Conservation (phyloP, 2,113 vertebrate genomes). For the Isurus oxyrinchus region DNA sequence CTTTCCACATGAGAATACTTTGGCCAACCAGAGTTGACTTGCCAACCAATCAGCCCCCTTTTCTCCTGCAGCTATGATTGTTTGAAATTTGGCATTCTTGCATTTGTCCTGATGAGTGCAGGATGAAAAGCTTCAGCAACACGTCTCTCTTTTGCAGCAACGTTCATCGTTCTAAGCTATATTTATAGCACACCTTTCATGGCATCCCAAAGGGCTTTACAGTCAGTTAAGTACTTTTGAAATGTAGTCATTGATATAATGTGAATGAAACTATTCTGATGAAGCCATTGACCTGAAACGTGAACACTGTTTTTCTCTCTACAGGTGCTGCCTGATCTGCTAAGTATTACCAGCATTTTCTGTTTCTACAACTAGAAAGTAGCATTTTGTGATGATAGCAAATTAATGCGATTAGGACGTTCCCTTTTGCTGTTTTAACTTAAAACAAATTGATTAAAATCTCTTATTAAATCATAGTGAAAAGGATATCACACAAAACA, state of each 20-base stretch:
- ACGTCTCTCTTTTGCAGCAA: not conserved
- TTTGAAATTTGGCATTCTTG: not conserved
- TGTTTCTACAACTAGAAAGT: not conserved
- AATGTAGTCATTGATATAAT: not conserved
- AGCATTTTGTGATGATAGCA: not conserved
- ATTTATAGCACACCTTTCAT: not conserved
- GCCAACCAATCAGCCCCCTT: not conserved
- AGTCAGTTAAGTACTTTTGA: not conserved
- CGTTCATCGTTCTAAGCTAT: not conserved
- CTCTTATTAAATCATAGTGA: not conserved
- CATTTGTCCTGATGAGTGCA: not conserved
- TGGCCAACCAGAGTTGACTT: not conserved
- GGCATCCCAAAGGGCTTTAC: not conserved
- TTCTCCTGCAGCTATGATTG: not conserved
- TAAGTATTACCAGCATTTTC: not conserved
- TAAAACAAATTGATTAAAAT: not conserved
- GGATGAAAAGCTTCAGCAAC: not conserved
- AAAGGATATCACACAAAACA: not conserved
- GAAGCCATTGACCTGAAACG: not conserved
- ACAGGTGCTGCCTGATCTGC: not conserved
- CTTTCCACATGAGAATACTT: not conserved
- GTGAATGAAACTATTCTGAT: not conserved
- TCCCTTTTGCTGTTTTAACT: not conserved
- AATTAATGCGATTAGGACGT: not conserved
- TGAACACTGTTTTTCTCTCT: not conserved